phyloP scores from a whole-genome alignment of 2,888 invertebrate species.

The Muschampia plurimacula region DNA sequence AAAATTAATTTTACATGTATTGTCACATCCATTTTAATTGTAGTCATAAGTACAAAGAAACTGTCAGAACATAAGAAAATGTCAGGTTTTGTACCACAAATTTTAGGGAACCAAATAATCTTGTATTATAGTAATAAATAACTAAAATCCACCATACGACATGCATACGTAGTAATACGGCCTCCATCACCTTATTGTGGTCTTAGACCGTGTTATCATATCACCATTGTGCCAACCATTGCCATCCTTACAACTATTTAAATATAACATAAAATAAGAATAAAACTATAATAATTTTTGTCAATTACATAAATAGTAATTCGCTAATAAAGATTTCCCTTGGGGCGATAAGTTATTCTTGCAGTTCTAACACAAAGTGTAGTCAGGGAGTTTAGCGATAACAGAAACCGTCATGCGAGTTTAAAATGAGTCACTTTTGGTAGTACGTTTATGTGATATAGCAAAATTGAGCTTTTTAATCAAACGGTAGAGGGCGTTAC shows the following conservation, averaged over 20 bases:
- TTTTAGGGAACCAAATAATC: neutral
- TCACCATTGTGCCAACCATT: slow-evolving; percentile 30
- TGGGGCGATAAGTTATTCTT: slow-evolving; percentile 11
- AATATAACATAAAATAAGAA: slow-evolving; percentile 14
- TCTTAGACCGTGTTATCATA: slow-evolving; percentile 34
- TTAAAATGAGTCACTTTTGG: neutral
- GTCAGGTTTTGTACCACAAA: neutral
- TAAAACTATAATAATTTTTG: neutral
- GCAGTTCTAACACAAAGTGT: neutral
- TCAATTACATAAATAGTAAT: neutral
- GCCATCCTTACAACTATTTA: slow-evolving; percentile 12
- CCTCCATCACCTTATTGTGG: slow-evolving; percentile 14
- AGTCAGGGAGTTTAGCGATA: slow-evolving; percentile 2
- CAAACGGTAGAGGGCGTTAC: neutral
- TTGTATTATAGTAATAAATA: neutral
- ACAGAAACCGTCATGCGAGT: neutral
- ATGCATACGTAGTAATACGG: neutral
- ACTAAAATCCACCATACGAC: slow-evolving; percentile 8
- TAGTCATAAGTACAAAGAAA: neutral
- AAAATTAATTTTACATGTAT: slow-evolving; percentile 34
- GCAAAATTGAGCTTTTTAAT: too few species aligned
- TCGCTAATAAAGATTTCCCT: slow-evolving; percentile 10
- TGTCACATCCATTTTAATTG: slow-evolving; percentile 28
- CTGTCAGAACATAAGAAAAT: neutral
- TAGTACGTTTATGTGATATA: neutral